A percentile compares a stretch with the other conserved stretches of the same genome.
phyloP scores from a whole-genome alignment of 2,797 vertebrate genomes.

The Harpagifer antarcticus region DNA sequence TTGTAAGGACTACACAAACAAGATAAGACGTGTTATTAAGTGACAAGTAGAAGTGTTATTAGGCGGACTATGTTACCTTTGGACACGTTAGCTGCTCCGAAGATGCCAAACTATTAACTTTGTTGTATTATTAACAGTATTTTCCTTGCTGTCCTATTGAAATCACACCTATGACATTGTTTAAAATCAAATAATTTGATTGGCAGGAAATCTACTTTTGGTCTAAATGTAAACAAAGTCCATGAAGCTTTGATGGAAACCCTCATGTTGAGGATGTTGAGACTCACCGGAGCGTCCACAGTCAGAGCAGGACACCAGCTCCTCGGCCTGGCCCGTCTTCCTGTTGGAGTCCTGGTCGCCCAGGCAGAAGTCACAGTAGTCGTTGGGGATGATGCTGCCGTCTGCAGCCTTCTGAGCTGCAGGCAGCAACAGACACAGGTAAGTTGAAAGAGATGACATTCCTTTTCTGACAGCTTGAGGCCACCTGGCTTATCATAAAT shows the following conservation, averaged over 20 bases:
- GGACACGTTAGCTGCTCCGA: neutral
- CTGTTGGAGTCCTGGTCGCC: constrained; percentile 96
- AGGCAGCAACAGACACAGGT: constrained; percentile 32
- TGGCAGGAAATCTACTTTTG: neutral
- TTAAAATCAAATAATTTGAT: neutral
- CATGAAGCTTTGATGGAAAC: neutral
- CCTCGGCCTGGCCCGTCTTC: constrained; percentile 96
- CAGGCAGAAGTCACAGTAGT: constrained; percentile 99
- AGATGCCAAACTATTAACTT: neutral
- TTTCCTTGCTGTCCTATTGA: neutral
- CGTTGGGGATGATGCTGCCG: constrained; percentile 94
- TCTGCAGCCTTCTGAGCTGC: constrained; percentile 96
- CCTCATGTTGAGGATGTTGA: neutral
- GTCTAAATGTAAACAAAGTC: neutral
- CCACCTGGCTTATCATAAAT: neutral
- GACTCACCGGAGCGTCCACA: constrained; percentile 98
- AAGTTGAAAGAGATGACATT: neutral
- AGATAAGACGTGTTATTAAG: neutral
- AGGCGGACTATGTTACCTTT: neutral
- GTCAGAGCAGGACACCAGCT: constrained; percentile 98
- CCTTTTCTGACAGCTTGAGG: neutral
- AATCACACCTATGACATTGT: neutral
- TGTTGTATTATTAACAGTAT: neutral
- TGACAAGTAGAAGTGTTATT: neutral
- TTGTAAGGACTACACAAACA: neutral